Evolutionary conservation across 2,113 vertebrate genomes (phyloP).

Genomic region (Lagenorhynchus albirostris): DNA sequence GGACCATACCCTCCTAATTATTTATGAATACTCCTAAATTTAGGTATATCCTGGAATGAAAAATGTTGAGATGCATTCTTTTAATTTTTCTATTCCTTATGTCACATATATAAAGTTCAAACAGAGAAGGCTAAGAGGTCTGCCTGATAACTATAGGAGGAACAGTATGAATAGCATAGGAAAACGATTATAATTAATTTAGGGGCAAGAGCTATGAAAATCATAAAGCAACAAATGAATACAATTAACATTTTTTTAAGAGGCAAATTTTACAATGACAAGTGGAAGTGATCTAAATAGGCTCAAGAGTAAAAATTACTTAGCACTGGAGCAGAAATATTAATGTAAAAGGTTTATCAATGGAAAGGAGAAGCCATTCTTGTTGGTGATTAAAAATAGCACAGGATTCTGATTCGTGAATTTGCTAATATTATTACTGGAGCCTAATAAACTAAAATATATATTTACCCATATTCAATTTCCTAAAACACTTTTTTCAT

Average conservation of each 20-base stretch:
- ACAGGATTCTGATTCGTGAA: background rate
- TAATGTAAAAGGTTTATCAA: background rate
- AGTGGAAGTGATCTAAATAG: background rate
- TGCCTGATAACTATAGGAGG: background rate
- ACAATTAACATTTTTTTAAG: background rate
- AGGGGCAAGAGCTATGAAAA: background rate
- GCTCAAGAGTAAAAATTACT: conserved; percentile 20
- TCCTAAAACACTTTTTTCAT: background rate
- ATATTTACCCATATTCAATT: background rate
- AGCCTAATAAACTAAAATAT: conserved; percentile 4
- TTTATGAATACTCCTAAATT: conserved; percentile 21
- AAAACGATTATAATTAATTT: conserved; percentile 3
- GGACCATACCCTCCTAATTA: background rate
- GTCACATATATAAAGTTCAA: background rate
- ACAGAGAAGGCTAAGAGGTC: background rate
- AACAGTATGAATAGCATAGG: background rate
- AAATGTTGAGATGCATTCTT: background rate
- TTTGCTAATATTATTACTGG: background rate
- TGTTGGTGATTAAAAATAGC: background rate
- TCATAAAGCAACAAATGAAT: background rate
- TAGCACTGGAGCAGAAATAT: background rate
- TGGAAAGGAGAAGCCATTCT: background rate
- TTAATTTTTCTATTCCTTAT: conserved; percentile 11
- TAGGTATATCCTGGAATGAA: background rate
- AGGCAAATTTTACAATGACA: background rate